Percentiles rank a stretch among this genome's conserved stretches.
Conservation (phyloP, 37 sponge, comb jelly and placozoan genomes). For the Oscarella lobularis region DNA sequence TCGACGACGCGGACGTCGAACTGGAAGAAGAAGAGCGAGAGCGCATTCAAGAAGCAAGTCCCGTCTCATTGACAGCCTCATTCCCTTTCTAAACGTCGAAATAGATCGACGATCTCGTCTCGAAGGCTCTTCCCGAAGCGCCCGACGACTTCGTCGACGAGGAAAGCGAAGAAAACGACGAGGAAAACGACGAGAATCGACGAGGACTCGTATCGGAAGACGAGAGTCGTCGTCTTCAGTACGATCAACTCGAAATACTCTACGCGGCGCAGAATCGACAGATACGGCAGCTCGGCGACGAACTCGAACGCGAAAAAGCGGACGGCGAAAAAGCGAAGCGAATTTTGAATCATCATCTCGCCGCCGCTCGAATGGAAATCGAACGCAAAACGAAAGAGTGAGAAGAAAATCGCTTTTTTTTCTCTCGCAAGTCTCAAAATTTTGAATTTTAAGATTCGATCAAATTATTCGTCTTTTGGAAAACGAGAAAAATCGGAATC, state of each 20-base stretch:
- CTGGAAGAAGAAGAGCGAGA: neutral
- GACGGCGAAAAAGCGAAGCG: neutral
- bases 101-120: too few relatives aligned
- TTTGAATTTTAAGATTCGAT: too few relatives aligned
- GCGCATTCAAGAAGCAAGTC: neutral
- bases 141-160: neutral
- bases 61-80: neutral
- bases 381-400: neutral
- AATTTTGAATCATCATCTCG: neutral
- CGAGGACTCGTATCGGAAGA: neutral
- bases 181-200: neutral
- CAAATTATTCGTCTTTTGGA: too few relatives aligned
- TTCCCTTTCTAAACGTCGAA: too few relatives aligned
- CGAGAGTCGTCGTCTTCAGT: neutral
- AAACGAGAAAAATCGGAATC: too few relatives aligned
- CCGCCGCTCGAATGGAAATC: neutral
- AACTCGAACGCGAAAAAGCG: too few relatives aligned
- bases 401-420: too few relatives aligned
- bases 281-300: neutral
- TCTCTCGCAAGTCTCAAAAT: too few relatives aligned
- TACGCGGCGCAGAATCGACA: neutral
- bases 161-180: neutral
- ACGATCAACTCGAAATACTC: neutral
- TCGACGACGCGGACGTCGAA: neutral
- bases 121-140: conserved; percentile 1